Conservation (phyloP, 2,888 invertebrate genomes). For the Sarcophaga variegata region DNA sequence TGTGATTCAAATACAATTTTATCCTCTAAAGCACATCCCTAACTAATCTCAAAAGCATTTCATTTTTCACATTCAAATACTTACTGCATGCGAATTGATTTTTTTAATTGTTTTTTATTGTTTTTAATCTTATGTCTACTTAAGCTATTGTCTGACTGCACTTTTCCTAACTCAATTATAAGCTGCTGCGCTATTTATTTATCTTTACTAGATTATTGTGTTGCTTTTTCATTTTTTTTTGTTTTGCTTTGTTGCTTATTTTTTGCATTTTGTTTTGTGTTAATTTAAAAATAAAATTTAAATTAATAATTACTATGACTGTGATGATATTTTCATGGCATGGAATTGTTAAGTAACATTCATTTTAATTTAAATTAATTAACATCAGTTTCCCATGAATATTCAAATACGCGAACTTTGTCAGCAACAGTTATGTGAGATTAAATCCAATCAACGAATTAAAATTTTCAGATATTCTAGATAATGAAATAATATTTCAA, state of each 20-base stretch:
- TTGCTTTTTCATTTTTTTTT: neutral
- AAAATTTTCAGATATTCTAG: too few species aligned
- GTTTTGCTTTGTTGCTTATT: neutral
- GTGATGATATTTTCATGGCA: conserved; percentile 14
- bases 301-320: neutral
- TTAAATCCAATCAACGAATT: too few species aligned
- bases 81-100: conserved; percentile 16
- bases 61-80: neutral
- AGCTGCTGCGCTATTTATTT: neutral
- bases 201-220: neutral
- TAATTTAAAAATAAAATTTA: conserved; percentile 1
- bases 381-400: neutral
- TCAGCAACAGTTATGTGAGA: too few species aligned
- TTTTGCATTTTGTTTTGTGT: neutral
- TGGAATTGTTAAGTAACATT: conserved; percentile 23
- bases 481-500: too few species aligned
- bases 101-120: too few species aligned
- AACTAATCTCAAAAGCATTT: too few species aligned
- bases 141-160: too few species aligned
- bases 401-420: too few species aligned
- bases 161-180: too few species aligned
- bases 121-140: too few species aligned
- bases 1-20: too few species aligned
- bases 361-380: conserved; percentile 20
- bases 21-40: too few species aligned